A percentile compares a stretch with the other conserved stretches of the same genome.
phyloP scores from a whole-genome alignment of 2,113 vertebrate genomes.

The Clarias macrocephalus region DNA sequence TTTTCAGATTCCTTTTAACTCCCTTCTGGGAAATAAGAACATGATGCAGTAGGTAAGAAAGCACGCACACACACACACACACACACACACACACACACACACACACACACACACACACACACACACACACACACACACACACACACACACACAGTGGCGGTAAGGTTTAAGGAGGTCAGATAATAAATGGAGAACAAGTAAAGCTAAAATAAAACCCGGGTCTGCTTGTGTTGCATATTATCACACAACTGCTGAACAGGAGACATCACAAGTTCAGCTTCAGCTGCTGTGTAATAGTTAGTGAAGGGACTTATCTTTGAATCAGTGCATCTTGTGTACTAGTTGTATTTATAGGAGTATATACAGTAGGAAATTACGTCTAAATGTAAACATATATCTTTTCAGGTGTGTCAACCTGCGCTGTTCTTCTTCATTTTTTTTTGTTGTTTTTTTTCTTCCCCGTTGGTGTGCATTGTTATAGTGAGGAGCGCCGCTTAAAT shows the following conservation, averaged over 20 bases:
- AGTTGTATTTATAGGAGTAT: constrained; percentile 12
- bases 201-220: constrained; percentile 55
- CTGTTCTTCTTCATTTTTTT: not conserved
- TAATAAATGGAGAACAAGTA: constrained; percentile 57
- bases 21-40: constrained; percentile 45
- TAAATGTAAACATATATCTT: constrained; percentile 47
- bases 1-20: constrained; percentile 35
- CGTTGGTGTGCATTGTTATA: constrained; percentile 63
- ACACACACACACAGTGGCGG: too few relatives aligned
- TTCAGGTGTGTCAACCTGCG: constrained; percentile 33
- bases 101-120: too few relatives aligned
- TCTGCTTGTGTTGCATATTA: constrained; percentile 59
- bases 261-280: constrained; percentile 7
- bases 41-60: constrained; percentile 44
- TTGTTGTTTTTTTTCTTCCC: not conserved
- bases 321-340: not conserved
- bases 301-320: not conserved
- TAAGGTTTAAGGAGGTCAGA: constrained; percentile 28
- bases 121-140: not conserved
- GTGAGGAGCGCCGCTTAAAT: constrained; percentile 89
- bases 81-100: too few relatives aligned
- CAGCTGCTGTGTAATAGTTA: constrained; percentile 6
- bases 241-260: constrained; percentile 42
- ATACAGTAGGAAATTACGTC: constrained; percentile 14
- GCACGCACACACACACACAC: not conserved